phyloP scores from a whole-genome alignment of 2,113 vertebrate genomes.

The Nothoprocta pentlandii region DNA sequence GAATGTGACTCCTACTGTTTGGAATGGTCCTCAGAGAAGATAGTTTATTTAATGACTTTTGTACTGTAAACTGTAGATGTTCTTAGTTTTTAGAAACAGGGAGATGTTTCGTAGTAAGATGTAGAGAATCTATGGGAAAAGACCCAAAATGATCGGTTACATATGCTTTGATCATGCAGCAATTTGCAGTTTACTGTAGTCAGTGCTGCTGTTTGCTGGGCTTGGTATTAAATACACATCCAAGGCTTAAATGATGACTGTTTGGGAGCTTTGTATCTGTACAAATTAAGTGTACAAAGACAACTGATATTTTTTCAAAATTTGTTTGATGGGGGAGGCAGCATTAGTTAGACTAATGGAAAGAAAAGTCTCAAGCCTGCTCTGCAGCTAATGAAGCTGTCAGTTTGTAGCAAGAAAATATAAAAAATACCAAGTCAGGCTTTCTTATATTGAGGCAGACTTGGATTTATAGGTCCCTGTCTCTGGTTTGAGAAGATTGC shows the following conservation, averaged over 20 bases:
- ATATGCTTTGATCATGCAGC: not conserved
- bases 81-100: not conserved
- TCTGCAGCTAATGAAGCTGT: not conserved
- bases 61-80: slow-evolving; percentile 14
- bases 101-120: not conserved
- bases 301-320: not conserved
- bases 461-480: not conserved
- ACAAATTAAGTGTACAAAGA: not conserved
- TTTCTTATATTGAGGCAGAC: not conserved
- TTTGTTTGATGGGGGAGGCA: not conserved
- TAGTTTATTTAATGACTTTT: slow-evolving; percentile 40
- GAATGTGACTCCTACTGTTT: slow-evolving; percentile 31
- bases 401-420: not conserved
- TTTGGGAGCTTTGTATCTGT: not conserved
- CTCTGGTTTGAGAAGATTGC: not conserved
- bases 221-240: not conserved
- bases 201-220: not conserved
- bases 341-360: not conserved
- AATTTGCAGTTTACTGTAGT: not conserved
- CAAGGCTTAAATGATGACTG: not conserved
- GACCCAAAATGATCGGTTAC: not conserved
- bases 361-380: not conserved
- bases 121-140: not conserved
- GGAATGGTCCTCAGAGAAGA: slow-evolving; percentile 33
- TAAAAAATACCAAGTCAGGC: not conserved